Conservation (phyloP, 2,888 invertebrate species). For the Pristionchus exspectatus region DNA sequence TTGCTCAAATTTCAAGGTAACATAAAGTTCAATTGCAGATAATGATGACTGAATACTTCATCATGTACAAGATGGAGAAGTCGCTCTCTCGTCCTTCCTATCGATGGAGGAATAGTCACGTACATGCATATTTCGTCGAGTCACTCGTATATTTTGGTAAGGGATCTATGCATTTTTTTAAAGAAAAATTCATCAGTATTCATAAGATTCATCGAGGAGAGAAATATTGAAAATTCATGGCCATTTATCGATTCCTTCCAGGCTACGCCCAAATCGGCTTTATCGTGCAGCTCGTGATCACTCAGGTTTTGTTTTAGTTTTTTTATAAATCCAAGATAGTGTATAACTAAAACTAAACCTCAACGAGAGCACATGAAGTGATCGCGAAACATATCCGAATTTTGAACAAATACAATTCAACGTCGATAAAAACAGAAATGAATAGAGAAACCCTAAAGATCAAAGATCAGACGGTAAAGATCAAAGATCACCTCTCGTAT, state of each 20-base stretch:
- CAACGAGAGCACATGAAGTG: not conserved
- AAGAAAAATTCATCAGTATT: too few relatives aligned
- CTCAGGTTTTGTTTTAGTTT: constrained; percentile 34
- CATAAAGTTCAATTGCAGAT: constrained; percentile 24
- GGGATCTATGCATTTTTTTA: not conserved
- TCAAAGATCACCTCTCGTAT: constrained; percentile 78
- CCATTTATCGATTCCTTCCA: constrained; percentile 35
- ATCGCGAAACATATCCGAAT: not conserved
- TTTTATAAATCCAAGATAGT: not conserved
- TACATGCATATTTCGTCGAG: constrained; percentile 65
- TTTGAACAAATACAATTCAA: not conserved
- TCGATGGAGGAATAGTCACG: constrained; percentile 63
- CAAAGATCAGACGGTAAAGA: not conserved
- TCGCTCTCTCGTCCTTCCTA: constrained; percentile 61
- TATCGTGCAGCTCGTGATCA: constrained; percentile 62
- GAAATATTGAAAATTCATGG: not conserved
- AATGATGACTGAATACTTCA: constrained; percentile 61
- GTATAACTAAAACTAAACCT: not conserved
- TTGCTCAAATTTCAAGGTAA: not conserved
- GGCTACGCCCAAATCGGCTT: constrained; percentile 71
- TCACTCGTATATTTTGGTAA: constrained; percentile 65
- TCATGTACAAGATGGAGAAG: constrained; percentile 61
- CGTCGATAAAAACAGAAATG: not conserved
- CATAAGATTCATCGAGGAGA: too few relatives aligned
- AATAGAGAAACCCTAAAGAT: not conserved